Evolutionary conservation across 1,140 invertebrate genomes (phyloP).

Genomic region (Centruroides sculpturatus): DNA sequence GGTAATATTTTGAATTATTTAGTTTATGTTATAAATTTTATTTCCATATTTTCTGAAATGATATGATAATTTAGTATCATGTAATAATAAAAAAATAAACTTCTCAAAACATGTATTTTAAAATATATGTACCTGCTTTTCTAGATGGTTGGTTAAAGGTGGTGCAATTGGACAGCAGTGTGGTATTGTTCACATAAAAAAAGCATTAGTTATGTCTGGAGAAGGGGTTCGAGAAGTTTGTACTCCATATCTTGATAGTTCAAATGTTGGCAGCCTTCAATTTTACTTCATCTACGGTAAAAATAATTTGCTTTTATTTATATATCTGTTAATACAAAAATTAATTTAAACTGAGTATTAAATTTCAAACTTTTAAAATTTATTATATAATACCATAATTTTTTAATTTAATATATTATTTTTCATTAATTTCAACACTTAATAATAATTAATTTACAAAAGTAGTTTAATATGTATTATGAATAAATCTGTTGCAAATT

Average conservation of each 20-base stretch:
- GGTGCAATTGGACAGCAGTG: slow-evolving; percentile 23
- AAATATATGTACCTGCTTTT: not conserved
- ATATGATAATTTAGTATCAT: not conserved
- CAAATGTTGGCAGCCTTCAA: slow-evolving; percentile 23
- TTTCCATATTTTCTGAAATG: not conserved
- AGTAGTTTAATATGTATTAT: too few species aligned
- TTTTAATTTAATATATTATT: too few species aligned
- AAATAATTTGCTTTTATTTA: not conserved
- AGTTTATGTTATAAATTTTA: too few species aligned
- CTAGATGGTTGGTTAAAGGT: slow-evolving; percentile 25
- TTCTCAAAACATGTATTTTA: not conserved
- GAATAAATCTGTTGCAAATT: too few species aligned
- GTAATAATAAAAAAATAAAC: not conserved
- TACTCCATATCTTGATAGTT: slow-evolving; percentile 23
- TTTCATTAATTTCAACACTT: too few species aligned
- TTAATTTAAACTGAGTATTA: too few species aligned
- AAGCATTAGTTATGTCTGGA: slow-evolving; percentile 23
- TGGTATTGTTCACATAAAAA: slow-evolving; percentile 20
- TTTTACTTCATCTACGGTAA: slow-evolving; percentile 24
- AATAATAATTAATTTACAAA: too few species aligned
- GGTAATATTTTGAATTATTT: too few species aligned
- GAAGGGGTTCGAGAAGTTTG: slow-evolving; percentile 24
- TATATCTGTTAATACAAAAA: not conserved
- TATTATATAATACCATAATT: too few species aligned
- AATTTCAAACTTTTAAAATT: too few species aligned